Conservation (phyloP, 2,888 invertebrate genomes). For the Metacarcinus magister region DNA sequence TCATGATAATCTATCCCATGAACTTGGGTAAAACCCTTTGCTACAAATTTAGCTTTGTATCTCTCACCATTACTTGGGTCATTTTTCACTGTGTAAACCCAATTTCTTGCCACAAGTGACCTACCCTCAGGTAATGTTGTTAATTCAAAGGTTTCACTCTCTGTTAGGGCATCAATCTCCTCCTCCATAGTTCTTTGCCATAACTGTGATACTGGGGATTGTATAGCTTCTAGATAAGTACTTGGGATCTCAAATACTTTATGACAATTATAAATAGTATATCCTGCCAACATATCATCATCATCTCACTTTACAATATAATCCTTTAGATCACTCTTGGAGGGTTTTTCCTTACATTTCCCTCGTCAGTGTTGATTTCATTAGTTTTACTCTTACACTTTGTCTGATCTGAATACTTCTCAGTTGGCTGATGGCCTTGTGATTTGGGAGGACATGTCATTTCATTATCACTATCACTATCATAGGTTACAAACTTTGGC, state of each 20-base stretch:
- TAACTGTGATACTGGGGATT: slow-evolving; percentile 29
- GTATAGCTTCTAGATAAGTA: slow-evolving; percentile 52
- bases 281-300: not conserved
- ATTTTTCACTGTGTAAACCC: slow-evolving; percentile 51
- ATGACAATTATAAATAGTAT: not conserved
- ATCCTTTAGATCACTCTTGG: not conserved
- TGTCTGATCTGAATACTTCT: slow-evolving; percentile 2
- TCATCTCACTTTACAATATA: slow-evolving; percentile 27
- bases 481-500: slow-evolving; percentile 30
- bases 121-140: slow-evolving; percentile 55
- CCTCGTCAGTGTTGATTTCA: not conserved
- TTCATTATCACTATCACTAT: slow-evolving; percentile 26
- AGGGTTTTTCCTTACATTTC: slow-evolving; percentile 52
- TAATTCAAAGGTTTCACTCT: slow-evolving; percentile 55
- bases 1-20: slow-evolving; percentile 55
- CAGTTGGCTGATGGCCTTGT: not conserved
- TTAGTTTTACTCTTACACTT: not conserved
- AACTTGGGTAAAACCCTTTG: slow-evolving; percentile 60
- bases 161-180: slow-evolving; percentile 56
- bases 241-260: not conserved
- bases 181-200: slow-evolving; percentile 63
- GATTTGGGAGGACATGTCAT: not conserved
- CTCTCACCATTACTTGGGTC: not conserved
- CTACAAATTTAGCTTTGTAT: slow-evolving; percentile 65
- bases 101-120: slow-evolving; percentile 18